phyloP scores from a whole-genome alignment of 2,797 vertebrate species.

The Gastrophryne carolinensis region DNA sequence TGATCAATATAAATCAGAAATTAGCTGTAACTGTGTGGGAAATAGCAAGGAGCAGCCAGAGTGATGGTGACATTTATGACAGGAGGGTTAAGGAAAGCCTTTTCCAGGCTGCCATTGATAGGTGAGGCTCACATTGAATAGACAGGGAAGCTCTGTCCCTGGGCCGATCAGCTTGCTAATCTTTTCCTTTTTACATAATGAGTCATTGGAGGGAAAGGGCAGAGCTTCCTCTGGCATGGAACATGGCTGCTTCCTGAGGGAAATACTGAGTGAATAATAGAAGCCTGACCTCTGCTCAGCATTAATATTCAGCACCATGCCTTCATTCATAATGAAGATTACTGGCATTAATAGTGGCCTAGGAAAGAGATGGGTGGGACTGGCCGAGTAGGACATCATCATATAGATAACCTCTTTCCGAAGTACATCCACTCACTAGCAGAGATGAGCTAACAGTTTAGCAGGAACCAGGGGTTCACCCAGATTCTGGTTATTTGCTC shows the following conservation, averaged over 20 bases:
- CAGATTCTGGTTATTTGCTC: too few relatives aligned
- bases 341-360: neutral
- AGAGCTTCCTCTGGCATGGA: conserved; percentile 72
- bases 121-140: neutral
- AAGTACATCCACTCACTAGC: neutral
- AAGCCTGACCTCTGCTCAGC: neutral
- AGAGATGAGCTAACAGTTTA: neutral
- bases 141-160: neutral
- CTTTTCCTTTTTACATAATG: conserved; percentile 67
- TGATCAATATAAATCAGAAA: too few relatives aligned
- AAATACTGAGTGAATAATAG: conserved; percentile 30
- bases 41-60: neutral
- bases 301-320: neutral
- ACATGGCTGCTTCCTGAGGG: conserved; percentile 68
- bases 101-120: neutral
- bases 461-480: too few relatives aligned
- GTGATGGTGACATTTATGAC: neutral
- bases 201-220: conserved; percentile 74
- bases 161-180: conserved; percentile 52
- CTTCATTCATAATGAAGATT: neutral
- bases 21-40: too few relatives aligned
- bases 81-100: neutral
- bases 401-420: neutral
- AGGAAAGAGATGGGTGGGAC: neutral
- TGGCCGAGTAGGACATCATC: neutral